Evolutionary conservation across 2,797 vertebrate genomes (phyloP), one percentile per base, ranked within the genome.

Genomic region (Pangasius sanitwongsei): DNA sequence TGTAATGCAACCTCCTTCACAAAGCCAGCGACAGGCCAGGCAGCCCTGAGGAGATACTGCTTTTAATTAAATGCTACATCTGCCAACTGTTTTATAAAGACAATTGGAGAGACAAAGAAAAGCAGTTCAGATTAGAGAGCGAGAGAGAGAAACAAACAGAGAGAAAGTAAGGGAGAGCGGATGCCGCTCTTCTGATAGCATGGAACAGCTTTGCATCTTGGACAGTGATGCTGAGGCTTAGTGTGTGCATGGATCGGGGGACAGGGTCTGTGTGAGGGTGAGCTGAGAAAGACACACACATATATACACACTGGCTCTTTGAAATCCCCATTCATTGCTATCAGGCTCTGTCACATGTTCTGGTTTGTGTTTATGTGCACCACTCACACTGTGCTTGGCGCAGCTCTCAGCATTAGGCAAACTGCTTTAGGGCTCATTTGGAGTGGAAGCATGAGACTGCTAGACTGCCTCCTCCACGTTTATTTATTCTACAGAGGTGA

Each of bases 41-140:
- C 94, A 92, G 94, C 90, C 96, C 95, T 48, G 93, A 95, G 95
- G 95, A 96, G 95, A 96, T 95, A 94, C 94, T 90, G 90, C 90
- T 93, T 90, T 92, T 96, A 96, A 96, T 96, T 96, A 96, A 96
- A 96, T 96, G 95, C 95, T 96, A 95, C 95, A 95, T 96, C 95
- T 96, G 95, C 95, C 96, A 96, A 95, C 96, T 96, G 95, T 96
- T 96, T 96, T 93, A 95, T 92, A 77, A 93, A 93, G 93, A 95
- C 95, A 94, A 94, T 93, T 90, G 85, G 86, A 84, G 61, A 86
- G 63, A 93, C 92, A 86, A 85, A 83, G 85, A 90, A 92, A 85
- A 92, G 90, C 91, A 90, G 92, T 92, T 91, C 91, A 75, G 87
- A 91, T 87, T 91, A 92, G 91, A 92, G 91, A 91, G 92, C 13